These are phyloP conservation scores for Otus sunia DNA, from an alignment of 2,113 vertebrate species.

Conservation along the genomic window DNA sequence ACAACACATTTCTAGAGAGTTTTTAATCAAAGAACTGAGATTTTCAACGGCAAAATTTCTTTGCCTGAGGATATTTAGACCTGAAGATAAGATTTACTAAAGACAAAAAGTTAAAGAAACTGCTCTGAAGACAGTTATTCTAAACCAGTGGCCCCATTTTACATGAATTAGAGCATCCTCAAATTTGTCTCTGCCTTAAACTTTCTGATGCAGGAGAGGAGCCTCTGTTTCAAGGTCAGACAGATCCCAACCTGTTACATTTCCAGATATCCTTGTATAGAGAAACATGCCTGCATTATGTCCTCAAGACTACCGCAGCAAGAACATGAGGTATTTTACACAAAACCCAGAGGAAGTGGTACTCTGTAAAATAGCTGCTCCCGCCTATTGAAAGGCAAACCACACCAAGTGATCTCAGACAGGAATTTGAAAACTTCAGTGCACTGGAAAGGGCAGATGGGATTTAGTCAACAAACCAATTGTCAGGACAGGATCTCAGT, in stretches of 20 bases:
- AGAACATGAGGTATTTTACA: neutral
- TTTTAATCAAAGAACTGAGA: neutral
- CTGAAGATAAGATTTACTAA: neutral
- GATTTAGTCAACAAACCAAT: neutral
- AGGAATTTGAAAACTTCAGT: neutral
- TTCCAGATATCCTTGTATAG: neutral
- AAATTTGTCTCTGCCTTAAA: neutral
- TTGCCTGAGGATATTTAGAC: neutral
- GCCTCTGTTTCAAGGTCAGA: neutral
- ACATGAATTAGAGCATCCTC: neutral
- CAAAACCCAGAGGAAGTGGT: neutral
- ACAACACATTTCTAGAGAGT: neutral
- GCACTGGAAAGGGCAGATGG: neutral
- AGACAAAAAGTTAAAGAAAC: neutral
- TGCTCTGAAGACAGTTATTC: neutral
- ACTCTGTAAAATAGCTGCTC: neutral
- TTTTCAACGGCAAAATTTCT: neutral
- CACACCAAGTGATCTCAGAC: neutral
- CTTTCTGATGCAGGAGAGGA: neutral
- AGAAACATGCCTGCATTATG: neutral
- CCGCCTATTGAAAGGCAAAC: neutral
- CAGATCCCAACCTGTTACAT: neutral
- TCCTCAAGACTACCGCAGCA: neutral
- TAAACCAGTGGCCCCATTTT: neutral
- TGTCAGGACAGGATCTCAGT: neutral